Conservation (phyloP, 2,113 vertebrate genomes). For the Euleptes europaea region DNA sequence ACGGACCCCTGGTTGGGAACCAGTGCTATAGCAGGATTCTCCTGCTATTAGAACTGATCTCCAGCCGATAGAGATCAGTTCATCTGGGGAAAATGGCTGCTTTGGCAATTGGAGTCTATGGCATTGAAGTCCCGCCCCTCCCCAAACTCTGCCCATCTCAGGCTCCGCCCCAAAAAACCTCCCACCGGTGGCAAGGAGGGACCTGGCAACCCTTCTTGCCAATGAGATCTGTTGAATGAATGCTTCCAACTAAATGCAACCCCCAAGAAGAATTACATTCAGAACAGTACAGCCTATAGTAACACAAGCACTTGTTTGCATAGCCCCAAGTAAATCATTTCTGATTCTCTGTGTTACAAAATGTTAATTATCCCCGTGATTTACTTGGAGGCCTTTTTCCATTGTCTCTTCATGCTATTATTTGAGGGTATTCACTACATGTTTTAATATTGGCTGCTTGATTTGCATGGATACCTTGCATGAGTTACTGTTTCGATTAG, state of each 20-base stretch:
- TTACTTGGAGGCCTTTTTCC: slow-evolving; percentile 23
- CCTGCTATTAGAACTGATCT: too few species aligned
- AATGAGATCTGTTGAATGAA: slow-evolving; percentile 23
- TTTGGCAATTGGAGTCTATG: too few species aligned
- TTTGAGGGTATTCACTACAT: slow-evolving; percentile 25
- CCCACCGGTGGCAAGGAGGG: too few species aligned
- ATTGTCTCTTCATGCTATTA: slow-evolving; percentile 35
- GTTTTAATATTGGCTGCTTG: neutral
- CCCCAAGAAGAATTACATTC: slow-evolving; percentile 4
- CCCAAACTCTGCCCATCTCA: too few species aligned
- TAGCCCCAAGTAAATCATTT: slow-evolving; percentile 13
- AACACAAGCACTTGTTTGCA: neutral
- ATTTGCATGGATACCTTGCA: neutral
- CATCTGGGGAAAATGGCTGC: too few species aligned
- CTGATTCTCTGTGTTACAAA: slow-evolving; percentile 26
- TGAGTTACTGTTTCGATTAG: slow-evolving; percentile 22
- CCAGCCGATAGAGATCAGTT: too few species aligned
- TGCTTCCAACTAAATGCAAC: slow-evolving; percentile 18
- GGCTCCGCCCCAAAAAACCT: too few species aligned
- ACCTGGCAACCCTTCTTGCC: too few species aligned
- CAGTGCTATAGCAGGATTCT: too few species aligned
- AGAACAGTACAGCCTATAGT: slow-evolving; percentile 6
- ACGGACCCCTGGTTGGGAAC: too few species aligned
- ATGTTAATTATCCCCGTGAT: slow-evolving; percentile 13
- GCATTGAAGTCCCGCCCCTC: too few species aligned